These are phyloP conservation scores for Drosophila prolongata DNA, from an alignment of 2,888 invertebrate species.

Conservation along the genomic window DNA sequence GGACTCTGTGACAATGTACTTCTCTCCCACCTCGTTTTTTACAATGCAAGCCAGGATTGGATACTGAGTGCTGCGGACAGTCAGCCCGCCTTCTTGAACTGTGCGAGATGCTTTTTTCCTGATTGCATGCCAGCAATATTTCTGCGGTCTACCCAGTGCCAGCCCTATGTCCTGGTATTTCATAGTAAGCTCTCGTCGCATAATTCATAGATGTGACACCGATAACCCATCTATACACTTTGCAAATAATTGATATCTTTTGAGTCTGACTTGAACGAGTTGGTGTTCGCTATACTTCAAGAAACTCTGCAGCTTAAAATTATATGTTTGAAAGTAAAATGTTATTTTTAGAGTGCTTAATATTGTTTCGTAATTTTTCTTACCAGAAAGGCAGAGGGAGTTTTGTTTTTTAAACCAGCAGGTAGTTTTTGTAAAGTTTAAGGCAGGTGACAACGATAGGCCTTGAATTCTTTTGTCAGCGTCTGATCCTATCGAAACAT, in stretches of 20 bases:
- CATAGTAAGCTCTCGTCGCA: slow-evolving; percentile 28
- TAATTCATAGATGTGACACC: slow-evolving; percentile 55
- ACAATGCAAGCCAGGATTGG: slow-evolving; percentile 12
- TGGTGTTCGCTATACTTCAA: slow-evolving; percentile 13
- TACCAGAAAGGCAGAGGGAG: not conserved
- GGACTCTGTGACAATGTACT: slow-evolving; percentile 56
- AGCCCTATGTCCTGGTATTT: slow-evolving; percentile 18
- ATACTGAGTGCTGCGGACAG: slow-evolving; percentile 1
- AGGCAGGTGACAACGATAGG: slow-evolving; percentile 8
- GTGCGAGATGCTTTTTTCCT: slow-evolving; percentile 58
- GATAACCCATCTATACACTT: slow-evolving; percentile 46
- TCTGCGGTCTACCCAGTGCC: slow-evolving; percentile 45
- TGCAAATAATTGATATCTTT: slow-evolving; percentile 13
- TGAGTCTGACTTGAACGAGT: slow-evolving; percentile 29
- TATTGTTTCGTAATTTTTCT: not conserved
- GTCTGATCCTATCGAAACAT: slow-evolving; percentile 28
- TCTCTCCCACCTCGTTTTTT: slow-evolving; percentile 16
- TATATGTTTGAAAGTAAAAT: not conserved
- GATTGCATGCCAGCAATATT: slow-evolving; percentile 68
- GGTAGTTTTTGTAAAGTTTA: not conserved
- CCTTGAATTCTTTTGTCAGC: slow-evolving; percentile 31
- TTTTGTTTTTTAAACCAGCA: slow-evolving; percentile 1
- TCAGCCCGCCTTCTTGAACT: slow-evolving; percentile 44
- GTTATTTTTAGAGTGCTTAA: not conserved
- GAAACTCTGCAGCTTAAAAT: not conserved